Percentiles rank a stretch among this genome's conserved stretches.
phyloP scores from a whole-genome alignment of 2,888 invertebrate genomes.

The Ichneumon xanthorius region DNA sequence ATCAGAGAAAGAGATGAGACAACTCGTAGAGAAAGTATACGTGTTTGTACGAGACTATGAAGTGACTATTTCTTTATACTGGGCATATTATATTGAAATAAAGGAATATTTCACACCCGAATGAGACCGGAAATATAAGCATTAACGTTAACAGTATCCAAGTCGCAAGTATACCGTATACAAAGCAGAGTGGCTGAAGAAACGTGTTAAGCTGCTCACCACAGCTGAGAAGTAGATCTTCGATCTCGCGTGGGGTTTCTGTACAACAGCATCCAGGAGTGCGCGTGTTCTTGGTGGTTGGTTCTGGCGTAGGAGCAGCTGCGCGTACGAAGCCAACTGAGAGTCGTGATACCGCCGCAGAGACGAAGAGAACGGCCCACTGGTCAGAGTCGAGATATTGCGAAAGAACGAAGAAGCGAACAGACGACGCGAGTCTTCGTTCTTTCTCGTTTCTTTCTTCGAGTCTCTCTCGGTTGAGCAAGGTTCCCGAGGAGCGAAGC shows the following conservation, averaged over 20 bases:
- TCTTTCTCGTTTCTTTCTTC: slow-evolving; percentile 14
- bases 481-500: slow-evolving; percentile 64
- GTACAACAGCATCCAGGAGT: not conserved
- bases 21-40: slow-evolving; percentile 41
- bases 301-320: slow-evolving; percentile 11
- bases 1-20: slow-evolving; percentile 12
- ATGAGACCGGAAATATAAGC: too few species aligned
- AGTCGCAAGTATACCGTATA: not conserved
- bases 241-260: slow-evolving; percentile 70
- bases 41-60: not conserved
- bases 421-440: slow-evolving; percentile 16
- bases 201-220: slow-evolving; percentile 43
- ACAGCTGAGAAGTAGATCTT: slow-evolving; percentile 72
- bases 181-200: not conserved
- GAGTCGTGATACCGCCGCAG: slow-evolving; percentile 32
- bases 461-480: slow-evolving; percentile 50
- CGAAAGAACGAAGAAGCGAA: slow-evolving; percentile 44
- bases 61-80: not conserved
- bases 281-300: slow-evolving; percentile 28
- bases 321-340: slow-evolving; percentile 1
- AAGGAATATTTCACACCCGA: too few species aligned
- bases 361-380: slow-evolving; percentile 12
- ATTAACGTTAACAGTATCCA: not conserved
- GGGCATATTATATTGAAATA: too few species aligned
- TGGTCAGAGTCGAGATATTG: slow-evolving; percentile 45